A percentile compares a stretch with the other conserved stretches of the same genome.
phyloP scores from a whole-genome alignment of 2,888 invertebrate species.

The Nemoura dubitans region DNA sequence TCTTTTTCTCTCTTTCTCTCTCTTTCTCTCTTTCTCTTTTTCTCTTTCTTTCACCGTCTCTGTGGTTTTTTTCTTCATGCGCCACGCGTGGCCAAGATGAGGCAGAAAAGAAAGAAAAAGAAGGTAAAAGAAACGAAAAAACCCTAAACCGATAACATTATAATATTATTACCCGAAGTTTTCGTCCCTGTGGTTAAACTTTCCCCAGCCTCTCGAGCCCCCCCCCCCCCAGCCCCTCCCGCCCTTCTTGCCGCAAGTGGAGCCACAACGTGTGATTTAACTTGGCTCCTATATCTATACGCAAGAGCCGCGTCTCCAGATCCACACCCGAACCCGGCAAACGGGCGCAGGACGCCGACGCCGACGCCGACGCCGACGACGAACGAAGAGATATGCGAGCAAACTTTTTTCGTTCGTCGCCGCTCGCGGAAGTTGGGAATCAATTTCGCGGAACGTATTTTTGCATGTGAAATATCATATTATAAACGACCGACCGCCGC shows the following conservation, averaged over 20 bases:
- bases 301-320: neutral
- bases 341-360: no score
- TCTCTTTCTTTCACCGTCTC: no score
- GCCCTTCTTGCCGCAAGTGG: no score
- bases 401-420: neutral
- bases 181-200: neutral
- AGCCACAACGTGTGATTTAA: neutral
- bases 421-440: neutral
- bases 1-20: neutral
- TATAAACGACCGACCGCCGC: neutral
- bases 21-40: no score
- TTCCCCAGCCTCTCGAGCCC: neutral
- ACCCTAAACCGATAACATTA: neutral
- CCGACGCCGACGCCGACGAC: neutral
- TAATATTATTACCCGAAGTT: slow-evolving; percentile 12
- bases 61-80: no score
- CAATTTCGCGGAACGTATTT: neutral
- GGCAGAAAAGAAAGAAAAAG: neutral
- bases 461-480: neutral
- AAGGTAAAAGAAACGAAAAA: neutral
- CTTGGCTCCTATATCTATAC: neutral
- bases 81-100: no score
- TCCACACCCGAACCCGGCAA: no score
- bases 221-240: no score
- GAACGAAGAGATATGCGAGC: neutral